Percentiles rank a stretch among this genome's conserved stretches.
Evolutionary conservation across 2,113 vertebrate species (phyloP).

Genomic region (Noctilio leporinus): DNA sequence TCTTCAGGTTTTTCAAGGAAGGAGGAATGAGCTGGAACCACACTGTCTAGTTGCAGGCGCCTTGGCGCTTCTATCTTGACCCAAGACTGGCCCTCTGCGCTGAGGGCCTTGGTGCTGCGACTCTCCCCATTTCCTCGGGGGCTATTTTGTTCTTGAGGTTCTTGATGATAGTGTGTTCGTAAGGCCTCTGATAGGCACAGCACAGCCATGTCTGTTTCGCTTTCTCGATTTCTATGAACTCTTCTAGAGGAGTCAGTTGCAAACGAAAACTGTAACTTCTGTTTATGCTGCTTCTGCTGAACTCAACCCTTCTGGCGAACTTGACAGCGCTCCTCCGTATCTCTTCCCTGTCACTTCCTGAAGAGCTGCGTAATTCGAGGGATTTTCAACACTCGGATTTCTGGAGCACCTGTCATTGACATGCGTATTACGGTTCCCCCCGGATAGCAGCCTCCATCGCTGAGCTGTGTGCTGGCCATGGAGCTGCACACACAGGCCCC

Average conservation of each 20-base stretch:
- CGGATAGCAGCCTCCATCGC: neutral
- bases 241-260: neutral
- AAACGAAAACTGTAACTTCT: neutral
- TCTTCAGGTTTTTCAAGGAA: neutral
- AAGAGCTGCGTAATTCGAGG: neutral
- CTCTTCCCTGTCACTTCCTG: neutral
- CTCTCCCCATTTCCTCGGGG: neutral
- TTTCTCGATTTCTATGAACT: neutral
- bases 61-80: neutral
- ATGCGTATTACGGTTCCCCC: neutral
- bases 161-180: neutral
- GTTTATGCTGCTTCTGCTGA: neutral
- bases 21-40: neutral
- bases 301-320: neutral
- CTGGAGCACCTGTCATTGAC: neutral
- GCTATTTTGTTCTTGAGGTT: neutral
- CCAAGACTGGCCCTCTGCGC: fast-evolving
- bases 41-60: neutral
- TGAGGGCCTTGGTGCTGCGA: fast-evolving
- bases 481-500: slow-evolving; percentile 26
- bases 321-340: neutral
- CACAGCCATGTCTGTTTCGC: neutral
- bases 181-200: neutral
- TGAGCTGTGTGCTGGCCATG: slow-evolving; percentile 30
- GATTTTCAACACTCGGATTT: neutral